A percentile compares a stretch with the other conserved stretches of the same genome.
phyloP scores from a whole-genome alignment of 2,888 invertebrate species.

The Cyrtodaria siliqua region DNA sequence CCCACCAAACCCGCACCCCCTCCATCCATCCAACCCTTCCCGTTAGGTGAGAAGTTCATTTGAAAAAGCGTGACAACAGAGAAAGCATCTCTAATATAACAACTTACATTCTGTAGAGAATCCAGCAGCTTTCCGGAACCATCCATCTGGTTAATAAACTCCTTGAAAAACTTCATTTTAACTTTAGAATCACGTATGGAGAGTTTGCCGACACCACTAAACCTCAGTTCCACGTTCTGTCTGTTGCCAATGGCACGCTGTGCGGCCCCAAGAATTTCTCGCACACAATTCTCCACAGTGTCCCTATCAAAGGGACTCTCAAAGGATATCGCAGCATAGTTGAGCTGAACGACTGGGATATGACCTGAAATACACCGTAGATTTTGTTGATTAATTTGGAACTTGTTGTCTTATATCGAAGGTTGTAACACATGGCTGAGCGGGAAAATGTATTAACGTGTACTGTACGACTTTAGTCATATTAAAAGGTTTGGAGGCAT shows the following conservation, averaged over 20 bases:
- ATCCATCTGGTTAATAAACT: constrained; percentile 85
- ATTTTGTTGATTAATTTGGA: no score
- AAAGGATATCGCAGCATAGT: constrained; percentile 83
- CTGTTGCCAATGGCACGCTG: constrained; percentile 80
- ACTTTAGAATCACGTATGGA: constrained; percentile 83
- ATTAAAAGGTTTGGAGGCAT: no score
- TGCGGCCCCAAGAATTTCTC: constrained; percentile 83
- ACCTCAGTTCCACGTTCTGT: constrained; percentile 84
- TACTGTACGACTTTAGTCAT: no score
- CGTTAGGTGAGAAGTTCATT: no score
- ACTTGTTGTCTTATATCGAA: no score
- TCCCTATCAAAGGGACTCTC: constrained; percentile 85
- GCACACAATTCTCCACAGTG: constrained; percentile 84
- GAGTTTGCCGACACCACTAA: constrained; percentile 84
- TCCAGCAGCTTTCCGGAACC: constrained; percentile 83
- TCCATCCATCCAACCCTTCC: no score
- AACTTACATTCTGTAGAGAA: constrained; percentile 85
- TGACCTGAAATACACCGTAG: constrained; percentile 83
- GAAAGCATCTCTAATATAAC: no score
- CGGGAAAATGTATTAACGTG: no score
- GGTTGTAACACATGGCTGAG: no score
- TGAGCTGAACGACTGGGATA: constrained; percentile 85
- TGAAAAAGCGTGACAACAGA: no score
- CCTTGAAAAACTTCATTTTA: constrained; percentile 86
- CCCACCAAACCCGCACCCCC: no score